These are phyloP conservation scores for Dallia pectoralis DNA, from an alignment of 2,797 vertebrate genomes.

Conservation along the genomic window DNA sequence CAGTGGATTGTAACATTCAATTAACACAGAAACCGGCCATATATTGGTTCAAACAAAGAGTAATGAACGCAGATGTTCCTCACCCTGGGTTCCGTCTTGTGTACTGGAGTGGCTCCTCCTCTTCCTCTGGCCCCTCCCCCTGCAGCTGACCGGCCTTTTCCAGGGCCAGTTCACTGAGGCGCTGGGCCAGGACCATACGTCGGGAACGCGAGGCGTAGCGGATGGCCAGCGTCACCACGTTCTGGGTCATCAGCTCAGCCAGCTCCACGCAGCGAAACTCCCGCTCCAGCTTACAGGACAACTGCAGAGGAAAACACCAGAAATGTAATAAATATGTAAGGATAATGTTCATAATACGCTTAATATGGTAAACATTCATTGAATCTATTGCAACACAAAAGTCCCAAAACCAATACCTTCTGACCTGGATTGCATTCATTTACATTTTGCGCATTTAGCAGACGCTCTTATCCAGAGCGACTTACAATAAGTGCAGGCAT, in stretches of 20 bases:
- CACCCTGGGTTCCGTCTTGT: constrained; percentile 71
- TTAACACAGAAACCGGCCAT: neutral
- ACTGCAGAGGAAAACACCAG: constrained; percentile 59
- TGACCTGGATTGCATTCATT: neutral
- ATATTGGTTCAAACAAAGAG: neutral
- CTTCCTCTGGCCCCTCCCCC: constrained; percentile 55
- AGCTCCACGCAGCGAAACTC: constrained; percentile 94
- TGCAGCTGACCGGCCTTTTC: constrained; percentile 80
- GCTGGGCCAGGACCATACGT: constrained; percentile 84
- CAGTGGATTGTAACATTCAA: neutral
- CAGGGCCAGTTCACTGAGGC: constrained; percentile 83
- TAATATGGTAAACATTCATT: neutral
- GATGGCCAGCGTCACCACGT: constrained; percentile 85
- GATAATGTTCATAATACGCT: constrained; percentile 1
- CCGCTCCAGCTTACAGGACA: constrained; percentile 92
- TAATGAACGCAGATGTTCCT: neutral
- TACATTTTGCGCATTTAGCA: too few species aligned
- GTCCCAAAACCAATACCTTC: neutral
- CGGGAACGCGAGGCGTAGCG: constrained; percentile 91
- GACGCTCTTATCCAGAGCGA: too few species aligned
- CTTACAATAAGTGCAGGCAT: too few species aligned
- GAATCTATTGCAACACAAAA: neutral
- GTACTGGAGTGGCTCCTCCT: constrained; percentile 69
- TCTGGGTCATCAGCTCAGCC: constrained; percentile 88
- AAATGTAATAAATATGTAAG: too few species aligned